Evolutionary conservation across 2,888 invertebrate species (phyloP), one percentile per base, ranked within the genome.

Genomic region (Pristionchus mayeri): DNA sequence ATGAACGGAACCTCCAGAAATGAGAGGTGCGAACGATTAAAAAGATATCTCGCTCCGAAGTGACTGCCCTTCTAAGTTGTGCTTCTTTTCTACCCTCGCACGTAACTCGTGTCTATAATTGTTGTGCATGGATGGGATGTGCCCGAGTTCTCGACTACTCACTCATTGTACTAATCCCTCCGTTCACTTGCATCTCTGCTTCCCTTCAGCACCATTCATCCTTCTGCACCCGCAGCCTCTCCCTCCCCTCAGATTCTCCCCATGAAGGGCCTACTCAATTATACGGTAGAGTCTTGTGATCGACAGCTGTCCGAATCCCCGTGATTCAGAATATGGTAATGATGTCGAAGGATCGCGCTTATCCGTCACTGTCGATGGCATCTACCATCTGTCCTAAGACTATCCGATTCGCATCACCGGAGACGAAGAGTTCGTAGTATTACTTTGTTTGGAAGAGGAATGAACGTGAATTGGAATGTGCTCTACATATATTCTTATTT

Each of bases 21-120:
- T 71, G 71, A 71, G 71, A 71, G 71, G 71, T 71, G 27, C 37
- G n/a, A n/a, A n/a, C n/a, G n/a, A n/a, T n/a, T n/a, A n/a, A n/a
- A n/a, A n/a, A n/a, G n/a, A n/a, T n/a, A n/a, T n/a, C n/a, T n/a
- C n/a, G n/a, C n/a, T n/a, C n/a, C n/a, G n/a, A n/a, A n/a, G n/a
- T n/a, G n/a, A n/a, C n/a, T n/a, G n/a, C n/a, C n/a, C n/a, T n/a
- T n/a, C n/a, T n/a, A n/a, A n/a, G n/a, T n/a, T n/a, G n/a, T n/a
- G n/a, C n/a, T n/a, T n/a, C n/a, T n/a, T n/a, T n/a, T n/a, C n/a
- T n/a, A n/a, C n/a, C n/a, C n/a, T n/a, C n/a, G n/a, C n/a, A n/a
- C n/a, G n/a, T n/a, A n/a, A n/a, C n/a, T n/a, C n/a, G n/a, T n/a
- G n/a, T n/a, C n/a, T n/a, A n/a, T n/a, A n/a, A n/a, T n/a, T n/a